Evolutionary conservation across 2,113 vertebrate species (phyloP).

Genomic region (Podarcis muralis): DNA sequence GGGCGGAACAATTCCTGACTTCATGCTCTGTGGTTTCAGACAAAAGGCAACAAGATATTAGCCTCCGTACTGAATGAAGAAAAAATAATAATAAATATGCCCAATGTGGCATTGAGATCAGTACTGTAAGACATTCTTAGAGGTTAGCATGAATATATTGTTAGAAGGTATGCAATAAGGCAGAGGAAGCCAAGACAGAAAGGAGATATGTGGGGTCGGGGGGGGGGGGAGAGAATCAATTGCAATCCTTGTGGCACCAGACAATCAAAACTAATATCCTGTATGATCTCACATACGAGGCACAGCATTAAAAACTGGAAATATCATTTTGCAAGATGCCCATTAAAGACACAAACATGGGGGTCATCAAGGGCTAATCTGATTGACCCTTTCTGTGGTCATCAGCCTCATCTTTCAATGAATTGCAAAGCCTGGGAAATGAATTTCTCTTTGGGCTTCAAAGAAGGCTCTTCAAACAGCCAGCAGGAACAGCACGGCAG

Average conservation of each 20-base stretch:
- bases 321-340: constrained; percentile 10
- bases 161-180: constrained; percentile 29
- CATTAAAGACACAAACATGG: constrained; percentile 33
- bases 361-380: constrained; percentile 49
- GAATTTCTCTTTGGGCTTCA: constrained; percentile 58
- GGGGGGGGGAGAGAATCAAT: constrained; percentile 1
- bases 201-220: constrained; percentile 33
- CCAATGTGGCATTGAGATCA: not conserved
- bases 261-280: constrained; percentile 16
- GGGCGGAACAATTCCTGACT: not conserved
- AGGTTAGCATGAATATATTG: constrained; percentile 30
- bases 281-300: not conserved
- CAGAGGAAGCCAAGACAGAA: constrained; percentile 40
- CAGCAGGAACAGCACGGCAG: constrained; percentile 56
- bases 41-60: constrained; percentile 13
- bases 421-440: constrained; percentile 45
- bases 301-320: constrained; percentile 7
- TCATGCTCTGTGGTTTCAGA: constrained; percentile 18
- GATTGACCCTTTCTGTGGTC: constrained; percentile 46
- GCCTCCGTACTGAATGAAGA: not conserved
- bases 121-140: constrained; percentile 32
- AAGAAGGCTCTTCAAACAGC: constrained; percentile 64
- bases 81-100: not conserved
- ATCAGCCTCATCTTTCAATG: constrained; percentile 50
- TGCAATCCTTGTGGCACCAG: not conserved